Evolutionary conservation across 2,888 invertebrate species (phyloP), one percentile per base, ranked within the genome.

Genomic region (Agonopterix heracliana): DNA sequence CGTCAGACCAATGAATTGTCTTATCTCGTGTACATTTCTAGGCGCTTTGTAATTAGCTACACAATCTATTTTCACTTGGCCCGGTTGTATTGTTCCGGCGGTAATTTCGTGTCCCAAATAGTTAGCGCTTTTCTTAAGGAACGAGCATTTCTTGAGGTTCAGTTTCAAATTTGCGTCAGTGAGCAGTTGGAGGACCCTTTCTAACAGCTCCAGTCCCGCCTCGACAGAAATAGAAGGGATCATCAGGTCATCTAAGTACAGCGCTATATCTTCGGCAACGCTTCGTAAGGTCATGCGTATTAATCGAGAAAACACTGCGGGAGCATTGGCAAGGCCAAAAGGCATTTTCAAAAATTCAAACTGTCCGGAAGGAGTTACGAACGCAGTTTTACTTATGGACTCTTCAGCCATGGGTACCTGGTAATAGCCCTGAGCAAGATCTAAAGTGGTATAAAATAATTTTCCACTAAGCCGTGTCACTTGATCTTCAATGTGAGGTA

Each of bases 401-500:
- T 41, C 17, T 2, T 42, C 13, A 1, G 35, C 10, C 2, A 49
- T 5, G 3, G 49, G 49, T 5, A 49, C n/a, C n/a, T 49, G 46
- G 14, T 49, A 41, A 12, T 41, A 49, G 8, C 41, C 34, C 11
- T 44, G 44, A 1, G 49, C 10, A 7, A 49, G 11, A 9, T 49
- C 45, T 3, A 49, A 12, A 9, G 38, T 42, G 7, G 41, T 45
- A 10, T 45, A 49, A 36, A n/a, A 49, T 7, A 2, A 13, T 9
- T 49, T 49, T 3, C 45, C 45, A 0, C n/a, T 11, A 1, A 50
- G 13, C 26, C 45, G 46, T 5, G 35, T 9, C 8, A 50, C 12
- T 17, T 47, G 44, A n/a, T 50, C 50, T 9, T 47, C 50, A 7
- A 50, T 50, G 2, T 46, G 14, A 5, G 47, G 50, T 13, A 50